These are phyloP conservation scores for Mandrillus leucophaeus DNA, from an alignment of 2,113 vertebrate species.

Conservation along the genomic window DNA sequence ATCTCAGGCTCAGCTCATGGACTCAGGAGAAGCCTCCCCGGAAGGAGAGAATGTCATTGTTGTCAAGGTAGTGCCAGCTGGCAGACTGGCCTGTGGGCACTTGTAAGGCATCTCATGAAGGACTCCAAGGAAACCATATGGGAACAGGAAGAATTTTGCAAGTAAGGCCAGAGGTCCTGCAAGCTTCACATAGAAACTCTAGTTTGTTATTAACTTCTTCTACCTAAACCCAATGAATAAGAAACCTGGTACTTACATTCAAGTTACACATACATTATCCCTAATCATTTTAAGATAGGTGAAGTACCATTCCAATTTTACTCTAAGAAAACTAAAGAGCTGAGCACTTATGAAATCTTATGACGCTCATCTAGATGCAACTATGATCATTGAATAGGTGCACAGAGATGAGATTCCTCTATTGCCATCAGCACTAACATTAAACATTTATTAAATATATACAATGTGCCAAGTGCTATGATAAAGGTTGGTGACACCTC, in stretches of 20 bases:
- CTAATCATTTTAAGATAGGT: not conserved
- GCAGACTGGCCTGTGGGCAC: not conserved
- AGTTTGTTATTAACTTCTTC: not conserved
- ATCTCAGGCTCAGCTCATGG: not conserved
- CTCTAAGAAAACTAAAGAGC: not conserved
- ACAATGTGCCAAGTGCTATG: not conserved
- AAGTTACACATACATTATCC: not conserved
- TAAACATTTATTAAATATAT: not conserved
- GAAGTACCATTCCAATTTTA: not conserved
- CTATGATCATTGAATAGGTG: not conserved
- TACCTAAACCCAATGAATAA: not conserved
- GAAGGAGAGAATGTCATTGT: not conserved
- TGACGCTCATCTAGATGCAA: not conserved
- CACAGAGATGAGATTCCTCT: not conserved
- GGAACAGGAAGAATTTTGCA: not conserved
- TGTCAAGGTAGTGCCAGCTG: not conserved
- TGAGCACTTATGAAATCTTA: not conserved
- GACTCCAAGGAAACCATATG: not conserved
- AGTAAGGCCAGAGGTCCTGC: not conserved
- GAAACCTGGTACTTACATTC: not conserved
- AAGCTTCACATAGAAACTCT: not conserved
- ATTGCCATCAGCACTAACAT: not conserved
- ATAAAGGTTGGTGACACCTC: not conserved
- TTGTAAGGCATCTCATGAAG: not conserved
- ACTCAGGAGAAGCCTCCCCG: not conserved